Base-by-base conservation (phyloP, 2,888 invertebrate species). In the Andrena marginata region DNA sequence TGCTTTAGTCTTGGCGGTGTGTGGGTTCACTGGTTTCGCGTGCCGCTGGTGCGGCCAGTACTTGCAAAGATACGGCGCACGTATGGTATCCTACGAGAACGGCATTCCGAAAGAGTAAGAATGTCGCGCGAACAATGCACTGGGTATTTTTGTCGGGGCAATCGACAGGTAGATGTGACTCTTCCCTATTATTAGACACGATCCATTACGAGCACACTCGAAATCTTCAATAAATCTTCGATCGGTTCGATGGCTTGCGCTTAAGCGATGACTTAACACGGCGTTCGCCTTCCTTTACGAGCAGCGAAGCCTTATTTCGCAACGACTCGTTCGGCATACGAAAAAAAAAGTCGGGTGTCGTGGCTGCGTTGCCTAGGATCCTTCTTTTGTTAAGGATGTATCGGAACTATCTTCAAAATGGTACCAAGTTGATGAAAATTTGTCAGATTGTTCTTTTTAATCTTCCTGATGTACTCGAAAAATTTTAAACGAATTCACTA, bases 121-220 rank as follows among this genome's bases (percentile, higher is more conserved):
- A 71, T 63, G 67, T 10, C 26, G 42, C 64, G 3, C n/a, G 20
- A 23, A 60, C 63, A 72, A 65, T 31, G 31, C 42, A 31, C 8
- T 1, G 10, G 23, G 10, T 78, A 75, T 73, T 79, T 85, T 54
- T 51, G 62, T 77, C 60, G 65, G 68, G 73, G 29, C 78, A 49
- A 67, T 63, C 71, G 74, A 42, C 79, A 79, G 72, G 48, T 75
- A 64, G 87, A 75, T 74, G 72, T 49, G 84, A 65, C n/a, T 71
- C 35, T 33, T 49, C 42, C 49, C 77, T 82, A 85, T 78, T 87
- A 84, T 84, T 87, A 87, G 83, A 20, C 23, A 56, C 26, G 16
- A n/a, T n/a, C 23, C 51, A 26, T 33, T 42, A 51, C 65, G 69
- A 62, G 42, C 10, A 23, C 10, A 29, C 69, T 60, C 51, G 64